phyloP scores from a whole-genome alignment of 2,797 vertebrate genomes.

The Cyprinella venusta region DNA sequence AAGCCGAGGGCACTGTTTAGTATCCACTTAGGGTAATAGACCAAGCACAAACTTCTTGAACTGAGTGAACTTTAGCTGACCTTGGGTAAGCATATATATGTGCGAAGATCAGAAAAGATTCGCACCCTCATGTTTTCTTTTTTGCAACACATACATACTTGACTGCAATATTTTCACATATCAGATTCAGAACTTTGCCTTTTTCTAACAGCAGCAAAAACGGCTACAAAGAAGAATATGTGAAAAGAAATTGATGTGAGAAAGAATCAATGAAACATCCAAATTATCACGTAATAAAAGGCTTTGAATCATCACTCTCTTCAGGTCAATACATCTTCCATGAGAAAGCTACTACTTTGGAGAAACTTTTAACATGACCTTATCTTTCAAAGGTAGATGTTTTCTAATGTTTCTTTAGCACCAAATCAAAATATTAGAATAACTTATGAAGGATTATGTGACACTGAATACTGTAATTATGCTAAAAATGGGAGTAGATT shows the following conservation, averaged over 20 bases:
- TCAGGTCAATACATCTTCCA: neutral
- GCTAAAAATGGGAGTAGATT: too few species aligned
- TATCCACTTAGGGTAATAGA: neutral
- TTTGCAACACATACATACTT: neutral
- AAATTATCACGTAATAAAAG: neutral
- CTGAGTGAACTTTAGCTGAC: conserved; percentile 14
- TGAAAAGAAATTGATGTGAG: neutral
- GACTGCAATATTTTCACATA: neutral
- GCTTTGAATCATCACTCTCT: neutral
- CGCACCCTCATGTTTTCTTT: neutral
- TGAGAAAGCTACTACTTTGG: neutral
- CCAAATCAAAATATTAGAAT: too few species aligned
- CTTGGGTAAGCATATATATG: neutral
- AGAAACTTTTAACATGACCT: too few species aligned
- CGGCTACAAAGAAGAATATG: neutral
- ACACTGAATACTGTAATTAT: neutral
- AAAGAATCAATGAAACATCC: neutral
- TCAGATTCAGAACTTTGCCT: neutral
- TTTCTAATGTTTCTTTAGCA: too few species aligned
- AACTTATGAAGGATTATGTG: neutral
- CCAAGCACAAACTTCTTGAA: neutral
- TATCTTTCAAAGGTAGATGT: too few species aligned
- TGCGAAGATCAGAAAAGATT: neutral
- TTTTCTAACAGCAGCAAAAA: neutral
- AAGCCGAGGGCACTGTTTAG: neutral